Evolutionary conservation across 2,888 invertebrate genomes (phyloP), one percentile per base, ranked within the genome.

Genomic region (Galerucella calmariensis): DNA sequence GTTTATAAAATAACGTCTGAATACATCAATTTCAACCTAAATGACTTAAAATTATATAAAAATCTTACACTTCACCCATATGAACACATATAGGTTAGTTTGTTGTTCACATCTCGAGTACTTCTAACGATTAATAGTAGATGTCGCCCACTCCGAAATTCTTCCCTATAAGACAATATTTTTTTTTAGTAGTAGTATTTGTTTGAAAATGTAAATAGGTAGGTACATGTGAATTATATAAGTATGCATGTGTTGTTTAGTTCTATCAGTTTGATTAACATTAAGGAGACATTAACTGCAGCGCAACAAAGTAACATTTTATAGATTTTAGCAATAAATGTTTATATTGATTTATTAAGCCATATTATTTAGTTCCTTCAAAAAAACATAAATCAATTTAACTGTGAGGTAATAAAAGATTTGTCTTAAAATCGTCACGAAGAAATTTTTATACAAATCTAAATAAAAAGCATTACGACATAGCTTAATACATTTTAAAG

Each of bases 321-420:
- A 65, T 65, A 65, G 63, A 65, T 46, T 44, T 65, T 16, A 65
- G 46, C 63, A 65, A 46, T 65, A 65, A 65, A 27, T 44, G 63
- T 65, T 46, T 27, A 65, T 65, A 65, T 46, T 65, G 63, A 65
- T 65, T 65, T 65, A 65, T 46, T 20, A 44, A 65, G 63, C 44
- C 8, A 20, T 46, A 65, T 44, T 20, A 65, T 65, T 41, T 65
- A 16, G 46, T 44, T 65, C 63, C 46, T n/a, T 46, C 14, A 65
- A 65, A 65, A 20, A 46, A 46, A 46, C 12, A 65, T 65, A 65
- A 65, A 65, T 65, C 63, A 65, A 46, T 41, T 46, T 20, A 65
- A 65, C 20, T 65, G 63, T 65, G 11, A 65, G 46, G 46, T 46
- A 65, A 65, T 65, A 65, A 65, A 65, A 65, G 46, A 16, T 27